Percentiles rank a stretch among this genome's conserved stretches.
Conservation (phyloP, 1,140 invertebrate species). For the Patella vulgata region DNA sequence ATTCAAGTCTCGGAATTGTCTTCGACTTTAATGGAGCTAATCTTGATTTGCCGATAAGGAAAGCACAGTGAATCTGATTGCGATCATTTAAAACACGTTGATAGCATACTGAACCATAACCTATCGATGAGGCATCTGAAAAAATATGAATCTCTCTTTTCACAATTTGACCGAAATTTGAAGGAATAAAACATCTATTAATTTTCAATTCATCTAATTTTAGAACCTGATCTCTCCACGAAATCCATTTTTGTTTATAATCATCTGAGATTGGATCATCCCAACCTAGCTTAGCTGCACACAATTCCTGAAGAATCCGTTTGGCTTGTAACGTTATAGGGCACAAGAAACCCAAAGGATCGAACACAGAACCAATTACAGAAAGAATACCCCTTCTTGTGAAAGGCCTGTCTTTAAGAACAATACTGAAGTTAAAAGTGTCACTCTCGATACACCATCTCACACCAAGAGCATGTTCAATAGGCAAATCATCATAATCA, state of each 20-base stretch:
- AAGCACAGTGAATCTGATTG: no score
- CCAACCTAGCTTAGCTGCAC: conserved; percentile 23
- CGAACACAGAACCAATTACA: conserved; percentile 36
- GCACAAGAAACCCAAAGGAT: conserved; percentile 38
- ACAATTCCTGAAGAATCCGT: conserved; percentile 36
- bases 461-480: conserved; percentile 39
- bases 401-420: conserved; percentile 20
- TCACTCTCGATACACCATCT: conserved; percentile 46
- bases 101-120: conserved; percentile 42
- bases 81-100: conserved; percentile 26
- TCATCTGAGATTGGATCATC: conserved; percentile 22
- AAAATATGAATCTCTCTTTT: conserved; percentile 34
- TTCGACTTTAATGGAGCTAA: no score
- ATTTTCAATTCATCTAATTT: conserved; percentile 13
- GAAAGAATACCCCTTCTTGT: conserved; percentile 36
- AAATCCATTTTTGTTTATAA: conserved; percentile 13
- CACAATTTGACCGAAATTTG: conserved; percentile 23
- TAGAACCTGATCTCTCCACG: conserved; percentile 19
- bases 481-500: conserved; percentile 28
- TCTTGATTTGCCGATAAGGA: no score
- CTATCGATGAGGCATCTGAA: conserved; percentile 35
- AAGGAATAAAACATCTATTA: conserved; percentile 20
- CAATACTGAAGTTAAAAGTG: conserved; percentile 30
- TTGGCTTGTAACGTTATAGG: conserved; percentile 35
- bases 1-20: no score